Percentiles rank a stretch among this genome's conserved stretches.
phyloP scores from a whole-genome alignment of 2,888 invertebrate species.

The Nemotelus nigrinus region DNA sequence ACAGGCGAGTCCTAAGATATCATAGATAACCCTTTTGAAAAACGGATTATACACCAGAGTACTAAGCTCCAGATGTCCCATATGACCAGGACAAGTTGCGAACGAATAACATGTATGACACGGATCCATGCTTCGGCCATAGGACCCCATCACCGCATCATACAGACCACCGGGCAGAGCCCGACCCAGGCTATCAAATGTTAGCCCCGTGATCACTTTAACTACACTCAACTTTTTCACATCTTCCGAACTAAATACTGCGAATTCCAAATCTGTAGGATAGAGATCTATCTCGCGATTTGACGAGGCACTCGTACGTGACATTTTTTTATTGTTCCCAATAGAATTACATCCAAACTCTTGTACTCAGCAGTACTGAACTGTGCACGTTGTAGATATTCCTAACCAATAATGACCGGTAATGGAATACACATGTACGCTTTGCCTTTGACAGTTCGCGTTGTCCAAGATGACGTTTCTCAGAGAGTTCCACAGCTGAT shows the following conservation, averaged over 20 bases:
- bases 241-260: slow-evolving; percentile 80
- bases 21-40: slow-evolving; percentile 78
- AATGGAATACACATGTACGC: too few relatives aligned
- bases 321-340: too few relatives aligned
- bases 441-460: too few relatives aligned
- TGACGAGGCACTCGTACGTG: neutral
- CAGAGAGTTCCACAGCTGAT: too few relatives aligned
- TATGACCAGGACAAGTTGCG: slow-evolving; percentile 86
- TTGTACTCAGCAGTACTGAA: too few relatives aligned
- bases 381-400: too few relatives aligned
- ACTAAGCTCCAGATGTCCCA: slow-evolving; percentile 92
- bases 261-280: slow-evolving; percentile 69
- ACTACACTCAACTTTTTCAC: slow-evolving; percentile 81
- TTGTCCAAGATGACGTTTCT: too few relatives aligned
- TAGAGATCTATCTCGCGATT: slow-evolving; percentile 58
- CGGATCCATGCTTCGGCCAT: slow-evolving; percentile 67
- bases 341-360: too few relatives aligned
- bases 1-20: slow-evolving; percentile 76
- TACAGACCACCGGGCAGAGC: slow-evolving; percentile 88
- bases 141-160: slow-evolving; percentile 80
- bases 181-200: slow-evolving; percentile 86
- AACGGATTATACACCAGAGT: slow-evolving; percentile 91
- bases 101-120: slow-evolving; percentile 83
- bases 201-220: slow-evolving; percentile 79
- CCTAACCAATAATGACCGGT: too few relatives aligned